Conservation (phyloP, 2,888 invertebrate genomes). For the Ophraella communa region DNA sequence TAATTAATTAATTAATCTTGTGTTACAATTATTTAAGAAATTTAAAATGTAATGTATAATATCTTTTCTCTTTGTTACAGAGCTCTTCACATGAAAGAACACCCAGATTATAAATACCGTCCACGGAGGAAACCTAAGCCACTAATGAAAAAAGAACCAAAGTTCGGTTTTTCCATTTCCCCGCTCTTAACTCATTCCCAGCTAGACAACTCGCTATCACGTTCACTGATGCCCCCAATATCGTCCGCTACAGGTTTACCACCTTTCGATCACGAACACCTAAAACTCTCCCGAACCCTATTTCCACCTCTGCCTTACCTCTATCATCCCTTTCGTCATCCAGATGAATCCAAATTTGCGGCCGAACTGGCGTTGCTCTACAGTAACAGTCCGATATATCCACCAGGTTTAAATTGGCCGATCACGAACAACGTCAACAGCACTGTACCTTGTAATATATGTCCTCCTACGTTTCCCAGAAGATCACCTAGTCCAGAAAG, state of each 20-base stretch:
- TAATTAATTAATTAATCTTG: no score
- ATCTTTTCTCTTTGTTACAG: slow-evolving; percentile 62
- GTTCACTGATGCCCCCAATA: slow-evolving; percentile 61
- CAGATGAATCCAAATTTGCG: slow-evolving; percentile 68
- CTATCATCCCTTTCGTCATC: slow-evolving; percentile 67
- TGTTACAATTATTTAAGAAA: no score
- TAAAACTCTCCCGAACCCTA: slow-evolving; percentile 71
- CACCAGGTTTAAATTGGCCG: slow-evolving; percentile 60
- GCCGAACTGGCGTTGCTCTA: slow-evolving; percentile 75
- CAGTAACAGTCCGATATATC: slow-evolving; percentile 64
- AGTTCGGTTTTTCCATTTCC: slow-evolving; percentile 73
- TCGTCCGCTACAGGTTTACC: slow-evolving; percentile 61
- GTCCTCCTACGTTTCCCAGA: slow-evolving; percentile 57
- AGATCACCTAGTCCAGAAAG: slow-evolving; percentile 56
- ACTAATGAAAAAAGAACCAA: slow-evolving; percentile 79
- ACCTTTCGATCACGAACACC: slow-evolving; percentile 63
- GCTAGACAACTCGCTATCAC: slow-evolving; percentile 60
- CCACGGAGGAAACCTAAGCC: slow-evolving; percentile 88
- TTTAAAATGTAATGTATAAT: background rate
- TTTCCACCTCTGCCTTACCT: slow-evolving; percentile 78
- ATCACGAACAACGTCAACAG: slow-evolving; percentile 46
- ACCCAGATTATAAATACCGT: slow-evolving; percentile 91
- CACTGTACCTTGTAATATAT: slow-evolving; percentile 54
- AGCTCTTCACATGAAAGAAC: slow-evolving; percentile 92
- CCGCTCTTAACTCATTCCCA: slow-evolving; percentile 66